Conservation (phyloP, 2,888 invertebrate genomes). For the Cerastis rubricosa region DNA sequence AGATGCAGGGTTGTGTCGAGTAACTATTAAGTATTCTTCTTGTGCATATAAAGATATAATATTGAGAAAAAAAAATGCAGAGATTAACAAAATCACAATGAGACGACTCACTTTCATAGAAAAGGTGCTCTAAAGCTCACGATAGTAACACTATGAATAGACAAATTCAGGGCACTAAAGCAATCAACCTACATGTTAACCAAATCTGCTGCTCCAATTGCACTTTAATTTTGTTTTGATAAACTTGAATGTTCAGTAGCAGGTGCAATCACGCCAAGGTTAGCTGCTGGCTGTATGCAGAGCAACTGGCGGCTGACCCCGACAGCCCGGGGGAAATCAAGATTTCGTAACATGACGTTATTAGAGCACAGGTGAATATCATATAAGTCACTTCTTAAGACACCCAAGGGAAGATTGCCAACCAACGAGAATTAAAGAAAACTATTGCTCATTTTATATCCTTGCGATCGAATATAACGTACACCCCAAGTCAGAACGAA, state of each 20-base stretch:
- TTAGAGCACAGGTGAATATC: conserved; percentile 50
- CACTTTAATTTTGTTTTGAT: conserved; percentile 3
- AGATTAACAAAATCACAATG: background rate
- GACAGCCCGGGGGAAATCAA: conserved; percentile 53
- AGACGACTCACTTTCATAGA: background rate
- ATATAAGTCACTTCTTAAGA: conserved; percentile 32
- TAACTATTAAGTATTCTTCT: background rate
- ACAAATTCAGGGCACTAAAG: conserved; percentile 4
- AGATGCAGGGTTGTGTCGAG: background rate
- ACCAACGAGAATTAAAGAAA: conserved; percentile 31
- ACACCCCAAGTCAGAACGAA: conserved; percentile 24
- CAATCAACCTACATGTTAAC: conserved; percentile 14
- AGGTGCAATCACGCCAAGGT: conserved; percentile 31
- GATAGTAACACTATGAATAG: background rate
- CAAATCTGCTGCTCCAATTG: conserved; percentile 16
- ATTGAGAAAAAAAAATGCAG: background rate
- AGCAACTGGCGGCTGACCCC: conserved; percentile 44
- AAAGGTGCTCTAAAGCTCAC: background rate
- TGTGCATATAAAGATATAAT: background rate
- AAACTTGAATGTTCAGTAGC: conserved; percentile 19
- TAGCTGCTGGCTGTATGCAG: conserved; percentile 40
- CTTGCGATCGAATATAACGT: conserved; percentile 4
- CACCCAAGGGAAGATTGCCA: conserved; percentile 39
- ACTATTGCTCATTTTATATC: conserved; percentile 32
- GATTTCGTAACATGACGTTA: conserved; percentile 52